Percentiles rank a stretch among this genome's conserved stretches.
phyloP scores from a whole-genome alignment of 2,113 vertebrate genomes.

The Phyllostomus discolor region DNA sequence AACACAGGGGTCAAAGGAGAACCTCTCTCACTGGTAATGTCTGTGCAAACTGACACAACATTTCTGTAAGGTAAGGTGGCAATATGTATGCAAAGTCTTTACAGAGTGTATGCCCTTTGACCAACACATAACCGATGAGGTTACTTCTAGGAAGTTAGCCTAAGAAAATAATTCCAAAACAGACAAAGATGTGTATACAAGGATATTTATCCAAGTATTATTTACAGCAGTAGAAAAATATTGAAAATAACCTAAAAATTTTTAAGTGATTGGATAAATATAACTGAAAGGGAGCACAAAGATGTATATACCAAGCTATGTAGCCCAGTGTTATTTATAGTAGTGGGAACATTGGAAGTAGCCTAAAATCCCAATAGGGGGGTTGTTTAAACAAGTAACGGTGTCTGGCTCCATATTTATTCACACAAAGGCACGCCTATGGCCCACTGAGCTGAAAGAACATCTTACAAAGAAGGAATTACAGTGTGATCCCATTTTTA shows the following conservation, averaged over 20 bases:
- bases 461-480: background rate
- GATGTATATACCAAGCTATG: background rate
- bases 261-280: background rate
- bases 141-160: background rate
- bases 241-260: background rate
- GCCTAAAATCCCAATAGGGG: background rate
- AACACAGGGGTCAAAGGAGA: background rate
- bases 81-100: background rate
- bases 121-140: background rate
- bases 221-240: constrained; percentile 9
- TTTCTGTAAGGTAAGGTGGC: background rate
- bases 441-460: background rate
- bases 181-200: background rate
- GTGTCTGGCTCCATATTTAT: background rate
- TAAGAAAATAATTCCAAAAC: constrained; percentile 9
- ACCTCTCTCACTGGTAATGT: background rate
- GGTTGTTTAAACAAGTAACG: background rate
- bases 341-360: background rate
- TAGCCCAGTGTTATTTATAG: background rate
- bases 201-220: background rate
- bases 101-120: background rate
- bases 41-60: background rate
- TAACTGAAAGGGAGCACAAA: background rate
- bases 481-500: background rate
- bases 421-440: background rate